A percentile compares a stretch with the other conserved stretches of the same genome.
phyloP scores from a whole-genome alignment of 2,797 vertebrate genomes.

The Sebastolobus altivelis region DNA sequence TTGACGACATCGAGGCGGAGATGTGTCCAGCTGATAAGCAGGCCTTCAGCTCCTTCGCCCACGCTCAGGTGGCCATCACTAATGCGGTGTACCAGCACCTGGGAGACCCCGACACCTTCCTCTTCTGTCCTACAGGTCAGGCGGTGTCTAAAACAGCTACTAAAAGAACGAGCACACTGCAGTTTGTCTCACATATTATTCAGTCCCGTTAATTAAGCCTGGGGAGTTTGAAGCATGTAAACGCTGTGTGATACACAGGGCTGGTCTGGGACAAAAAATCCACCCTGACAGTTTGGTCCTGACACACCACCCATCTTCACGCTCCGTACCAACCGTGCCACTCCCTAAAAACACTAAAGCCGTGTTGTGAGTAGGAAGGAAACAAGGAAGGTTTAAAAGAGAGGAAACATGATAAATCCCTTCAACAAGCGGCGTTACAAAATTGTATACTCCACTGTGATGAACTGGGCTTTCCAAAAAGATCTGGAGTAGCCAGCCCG shows the following conservation, averaged over 20 bases:
- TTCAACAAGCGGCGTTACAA: no score
- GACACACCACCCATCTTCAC: no score
- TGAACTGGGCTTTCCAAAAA: no score
- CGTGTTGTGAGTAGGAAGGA: no score
- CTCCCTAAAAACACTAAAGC: no score
- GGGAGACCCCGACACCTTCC: slow-evolving; percentile 92
- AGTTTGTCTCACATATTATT: not conserved
- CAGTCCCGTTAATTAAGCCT: not conserved
- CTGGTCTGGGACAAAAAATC: no score
- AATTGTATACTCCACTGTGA: no score
- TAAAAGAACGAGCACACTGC: not conserved
- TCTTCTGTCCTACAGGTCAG: slow-evolving; percentile 98
- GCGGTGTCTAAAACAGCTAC: not conserved
- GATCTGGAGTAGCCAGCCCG: no score
- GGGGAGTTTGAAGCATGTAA: not conserved
- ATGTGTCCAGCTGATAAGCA: slow-evolving; percentile 97
- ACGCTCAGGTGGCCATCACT: slow-evolving; percentile 94
- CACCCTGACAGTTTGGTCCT: no score
- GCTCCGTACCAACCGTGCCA: no score
- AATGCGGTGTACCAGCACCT: slow-evolving; percentile 95
- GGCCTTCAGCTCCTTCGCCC: slow-evolving; percentile 95
- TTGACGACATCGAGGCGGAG: slow-evolving; percentile 97
- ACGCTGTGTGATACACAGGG: not conserved
- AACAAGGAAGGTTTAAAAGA: no score
- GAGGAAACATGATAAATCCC: no score